Evolutionary conservation across 2,113 vertebrate species (phyloP).

Genomic region (Carollia perspicillata): DNA sequence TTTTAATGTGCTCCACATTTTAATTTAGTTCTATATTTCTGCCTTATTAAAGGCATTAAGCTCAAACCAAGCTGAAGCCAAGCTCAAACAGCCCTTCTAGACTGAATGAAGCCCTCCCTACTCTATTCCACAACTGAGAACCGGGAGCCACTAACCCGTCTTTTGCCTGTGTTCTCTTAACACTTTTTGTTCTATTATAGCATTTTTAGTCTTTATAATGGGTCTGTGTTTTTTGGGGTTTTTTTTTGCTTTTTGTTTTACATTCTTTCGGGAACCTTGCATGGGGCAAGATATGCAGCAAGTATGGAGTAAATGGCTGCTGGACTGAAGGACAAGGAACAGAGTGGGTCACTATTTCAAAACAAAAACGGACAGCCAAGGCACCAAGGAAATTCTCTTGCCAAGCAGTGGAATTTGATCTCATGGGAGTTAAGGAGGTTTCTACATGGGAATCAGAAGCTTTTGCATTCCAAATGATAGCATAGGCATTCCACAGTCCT

Average conservation of each 20-base stretch:
- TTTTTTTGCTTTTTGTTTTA: background rate
- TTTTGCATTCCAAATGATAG: slow-evolving; percentile 18
- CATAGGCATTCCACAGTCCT: slow-evolving; percentile 8
- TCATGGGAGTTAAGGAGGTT: slow-evolving; percentile 27
- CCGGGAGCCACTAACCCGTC: background rate
- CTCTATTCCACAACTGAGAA: background rate
- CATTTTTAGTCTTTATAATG: background rate
- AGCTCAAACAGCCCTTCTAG: background rate
- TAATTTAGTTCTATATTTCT: background rate
- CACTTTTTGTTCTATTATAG: background rate
- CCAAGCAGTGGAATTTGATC: background rate
- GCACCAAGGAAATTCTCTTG: background rate
- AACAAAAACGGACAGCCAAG: background rate
- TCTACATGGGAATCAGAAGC: slow-evolving; percentile 24
- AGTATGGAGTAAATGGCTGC: background rate
- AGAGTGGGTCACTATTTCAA: background rate
- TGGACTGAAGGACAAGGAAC: background rate
- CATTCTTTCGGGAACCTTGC: background rate
- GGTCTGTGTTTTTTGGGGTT: background rate
- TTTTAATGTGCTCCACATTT: background rate
- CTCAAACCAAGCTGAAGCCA: background rate
- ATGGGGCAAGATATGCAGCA: background rate
- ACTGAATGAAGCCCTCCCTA: background rate
- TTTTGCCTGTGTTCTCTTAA: background rate
- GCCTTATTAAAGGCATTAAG: background rate